Base-by-base conservation (phyloP, 2,113 vertebrate species). In the Seriola rivoliana region DNA sequence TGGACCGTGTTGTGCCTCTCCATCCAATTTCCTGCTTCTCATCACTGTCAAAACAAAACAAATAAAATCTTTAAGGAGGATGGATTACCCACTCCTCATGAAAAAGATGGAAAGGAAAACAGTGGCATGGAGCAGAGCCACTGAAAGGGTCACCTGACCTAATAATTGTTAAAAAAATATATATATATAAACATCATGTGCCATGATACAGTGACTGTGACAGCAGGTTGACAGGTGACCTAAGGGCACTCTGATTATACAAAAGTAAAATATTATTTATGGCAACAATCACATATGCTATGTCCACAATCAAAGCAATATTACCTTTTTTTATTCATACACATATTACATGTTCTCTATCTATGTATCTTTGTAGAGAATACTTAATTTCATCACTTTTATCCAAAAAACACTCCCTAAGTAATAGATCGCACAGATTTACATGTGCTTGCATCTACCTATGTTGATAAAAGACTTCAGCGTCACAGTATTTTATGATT, bases 41-140 rank as follows among this genome's bases (percentile, higher is more conserved):
- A 75, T 82, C 84, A 71, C 54, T 86, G 88, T 89, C 88, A 85
- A 62, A 76, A 79, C 58, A 75, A 79, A 80, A 54, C 80, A 88
- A 82, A 85, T 85, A 55, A 65, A 87, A 85, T 50, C 65, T 85
- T 74, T 78, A 80, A 87, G 59, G 64, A 58, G 60, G 75, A 88
- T 75, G 74, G 60, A 87, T 87, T 55, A 78, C 44, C 84, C 57
- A 40, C 42, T 80, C 57, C 12, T 13, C 38, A 19, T 54, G 48
- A 14, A 67, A 66, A 34, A 40, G 50, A 78, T 4, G 36, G 63
- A 17, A 25, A 40, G 77, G 19, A 58, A 78, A 75, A 58, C 48
- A n/a, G 23, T 40, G 21, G 12, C n/a, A 14, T 3, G 1, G 46
- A 42, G 36, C 36, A n/a, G 16, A 75, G 66, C 25, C 9, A 10